Percentiles rank a stretch among this genome's conserved stretches.
These are phyloP conservation scores for Hyperoplus lanceolatus DNA, from an alignment of 2,797 vertebrate species.

Conservation along the genomic window DNA sequence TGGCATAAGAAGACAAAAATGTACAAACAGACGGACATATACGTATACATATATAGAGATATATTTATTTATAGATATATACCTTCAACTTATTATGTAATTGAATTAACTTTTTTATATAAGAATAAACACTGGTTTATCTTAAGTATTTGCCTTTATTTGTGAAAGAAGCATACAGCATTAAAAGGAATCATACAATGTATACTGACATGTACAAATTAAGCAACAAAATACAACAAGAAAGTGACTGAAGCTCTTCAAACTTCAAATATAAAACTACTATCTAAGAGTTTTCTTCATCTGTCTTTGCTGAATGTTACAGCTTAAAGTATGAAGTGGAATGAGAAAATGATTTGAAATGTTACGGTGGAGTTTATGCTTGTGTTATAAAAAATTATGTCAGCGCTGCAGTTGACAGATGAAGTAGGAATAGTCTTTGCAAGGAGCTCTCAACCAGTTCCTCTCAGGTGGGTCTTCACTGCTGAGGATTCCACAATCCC, in stretches of 20 bases:
- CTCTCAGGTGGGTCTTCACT: background rate
- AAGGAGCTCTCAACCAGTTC: slow-evolving; percentile 64
- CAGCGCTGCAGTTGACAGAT: slow-evolving; percentile 78
- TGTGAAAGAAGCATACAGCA: slow-evolving; percentile 19
- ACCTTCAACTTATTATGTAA: slow-evolving; percentile 13
- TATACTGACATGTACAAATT: background rate
- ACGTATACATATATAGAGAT: too few species aligned
- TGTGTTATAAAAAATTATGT: background rate
- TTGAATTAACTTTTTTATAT: slow-evolving; percentile 52
- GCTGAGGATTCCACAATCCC: slow-evolving; percentile 69
- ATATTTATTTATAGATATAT: background rate
- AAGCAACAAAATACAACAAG: background rate
- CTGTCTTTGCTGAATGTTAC: slow-evolving; percentile 12
- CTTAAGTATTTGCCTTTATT: slow-evolving; percentile 24
- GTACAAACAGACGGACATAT: too few species aligned
- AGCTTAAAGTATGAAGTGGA: slow-evolving; percentile 19
- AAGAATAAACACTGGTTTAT: slow-evolving; percentile 56
- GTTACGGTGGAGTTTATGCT: slow-evolving; percentile 20
- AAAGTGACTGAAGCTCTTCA: background rate
- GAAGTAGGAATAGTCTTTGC: slow-evolving; percentile 51
- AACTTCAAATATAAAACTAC: slow-evolving; percentile 2
- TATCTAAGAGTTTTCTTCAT: background rate
- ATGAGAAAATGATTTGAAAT: background rate
- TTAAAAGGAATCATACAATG: background rate
- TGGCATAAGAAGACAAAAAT: too few species aligned